Percentiles rank a stretch among this genome's conserved stretches.
Evolutionary conservation across 2,113 vertebrate species (phyloP).

Genomic region (Spea bombifrons): DNA sequence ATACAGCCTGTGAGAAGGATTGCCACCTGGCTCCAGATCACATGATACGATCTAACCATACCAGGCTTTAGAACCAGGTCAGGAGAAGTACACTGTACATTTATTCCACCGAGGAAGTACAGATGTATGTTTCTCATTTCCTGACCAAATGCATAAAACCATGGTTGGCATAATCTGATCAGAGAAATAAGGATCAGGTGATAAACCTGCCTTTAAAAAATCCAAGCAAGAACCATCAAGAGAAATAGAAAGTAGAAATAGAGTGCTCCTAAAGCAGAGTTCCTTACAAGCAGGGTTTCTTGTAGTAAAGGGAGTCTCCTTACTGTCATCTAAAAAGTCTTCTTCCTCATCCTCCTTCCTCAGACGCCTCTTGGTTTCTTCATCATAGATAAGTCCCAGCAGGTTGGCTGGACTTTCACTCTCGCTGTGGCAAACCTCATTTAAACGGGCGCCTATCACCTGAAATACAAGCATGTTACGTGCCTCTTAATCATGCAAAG

Average conservation of each 20-base stretch:
- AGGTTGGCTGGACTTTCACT: constrained; percentile 96
- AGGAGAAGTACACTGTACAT: constrained; percentile 1
- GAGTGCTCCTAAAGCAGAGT: constrained; percentile 74
- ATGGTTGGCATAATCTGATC: constrained; percentile 25
- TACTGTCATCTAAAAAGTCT: constrained; percentile 99
- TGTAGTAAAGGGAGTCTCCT: constrained; percentile 84
- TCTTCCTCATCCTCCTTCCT: constrained; percentile 97
- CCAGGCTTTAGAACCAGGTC: constrained; percentile 19
- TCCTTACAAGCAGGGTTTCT: constrained; percentile 79
- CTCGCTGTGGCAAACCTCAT: constrained; percentile 90
- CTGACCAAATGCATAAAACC: constrained; percentile 28
- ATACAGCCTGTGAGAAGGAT: constrained; percentile 44
- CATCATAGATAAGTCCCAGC: constrained; percentile 93
- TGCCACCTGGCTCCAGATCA: constrained; percentile 39
- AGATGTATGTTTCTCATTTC: background rate
- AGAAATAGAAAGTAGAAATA: constrained; percentile 55
- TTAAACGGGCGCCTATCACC: constrained; percentile 90
- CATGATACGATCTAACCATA: constrained; percentile 35
- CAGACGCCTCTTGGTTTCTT: constrained; percentile 90
- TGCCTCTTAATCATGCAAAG: too few relatives aligned
- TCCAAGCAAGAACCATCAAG: constrained; percentile 59
- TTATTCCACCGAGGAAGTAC: background rate
- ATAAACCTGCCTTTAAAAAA: constrained; percentile 37
- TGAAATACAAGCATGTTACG: constrained; percentile 50
- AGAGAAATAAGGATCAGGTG: constrained; percentile 38